Evolutionary conservation across 2,797 vertebrate species (phyloP).

Genomic region (Zalophus californianus): DNA sequence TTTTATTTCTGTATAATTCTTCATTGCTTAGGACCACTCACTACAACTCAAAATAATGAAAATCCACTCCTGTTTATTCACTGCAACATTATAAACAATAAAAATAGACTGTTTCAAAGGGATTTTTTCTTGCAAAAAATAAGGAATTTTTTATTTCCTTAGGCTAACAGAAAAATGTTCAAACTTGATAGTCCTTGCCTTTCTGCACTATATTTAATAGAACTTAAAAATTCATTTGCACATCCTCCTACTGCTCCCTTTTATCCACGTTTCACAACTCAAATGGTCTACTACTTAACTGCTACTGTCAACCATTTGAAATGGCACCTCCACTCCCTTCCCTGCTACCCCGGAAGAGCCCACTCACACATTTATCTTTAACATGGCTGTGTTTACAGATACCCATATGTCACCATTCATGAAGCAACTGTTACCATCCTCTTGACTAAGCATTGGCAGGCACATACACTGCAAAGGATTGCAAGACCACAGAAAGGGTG

Average conservation of each 20-base stretch:
- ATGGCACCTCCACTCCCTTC: slow-evolving; percentile 73
- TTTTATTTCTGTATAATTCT: not conserved
- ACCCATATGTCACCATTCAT: slow-evolving; percentile 59
- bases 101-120: slow-evolving; percentile 9
- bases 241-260: slow-evolving; percentile 78
- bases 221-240: slow-evolving; percentile 81
- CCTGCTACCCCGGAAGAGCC: slow-evolving; percentile 62
- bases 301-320: slow-evolving; percentile 80
- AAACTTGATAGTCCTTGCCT: slow-evolving; percentile 78
- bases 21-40: not conserved
- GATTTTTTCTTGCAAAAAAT: slow-evolving; percentile 47
- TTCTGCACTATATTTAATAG: slow-evolving; percentile 70
- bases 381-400: slow-evolving; percentile 67
- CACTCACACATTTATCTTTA: slow-evolving; percentile 59
- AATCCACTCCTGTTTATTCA: slow-evolving; percentile 2
- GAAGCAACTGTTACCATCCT: slow-evolving; percentile 54
- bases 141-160: slow-evolving; percentile 79
- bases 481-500: not conserved
- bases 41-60: slow-evolving; percentile 36
- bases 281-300: slow-evolving; percentile 79
- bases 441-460: slow-evolving; percentile 8
- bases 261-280: slow-evolving; percentile 60
- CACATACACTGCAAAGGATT: not conserved
- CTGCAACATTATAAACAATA: not conserved
- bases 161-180: slow-evolving; percentile 79